These are phyloP conservation scores for Catalaphyllia jardinei DNA, from an alignment of 64 coral and sea anemone species.

Conservation along the genomic window DNA sequence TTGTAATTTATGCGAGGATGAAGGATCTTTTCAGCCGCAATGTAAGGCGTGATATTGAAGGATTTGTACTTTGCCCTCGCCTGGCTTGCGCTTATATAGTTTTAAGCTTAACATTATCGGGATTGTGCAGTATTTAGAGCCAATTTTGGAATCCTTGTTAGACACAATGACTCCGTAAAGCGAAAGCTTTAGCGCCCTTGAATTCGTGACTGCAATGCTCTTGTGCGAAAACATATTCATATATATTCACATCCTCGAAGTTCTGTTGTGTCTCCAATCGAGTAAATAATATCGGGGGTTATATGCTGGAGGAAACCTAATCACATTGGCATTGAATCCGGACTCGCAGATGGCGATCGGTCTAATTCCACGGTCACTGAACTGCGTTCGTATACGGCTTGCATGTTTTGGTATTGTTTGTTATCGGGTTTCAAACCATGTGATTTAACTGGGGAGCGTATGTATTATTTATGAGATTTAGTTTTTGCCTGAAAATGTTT, in stretches of 20 bases:
- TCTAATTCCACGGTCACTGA: conserved; percentile 2
- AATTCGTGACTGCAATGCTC: not conserved
- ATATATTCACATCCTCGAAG: not conserved
- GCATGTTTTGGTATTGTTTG: conserved; percentile 46
- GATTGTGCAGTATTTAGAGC: not conserved
- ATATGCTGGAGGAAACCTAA: not conserved
- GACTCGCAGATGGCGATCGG: not conserved
- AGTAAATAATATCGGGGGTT: not conserved
- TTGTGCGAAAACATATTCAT: not conserved
- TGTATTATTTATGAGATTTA: conserved; percentile 44
- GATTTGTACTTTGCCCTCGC: not conserved
- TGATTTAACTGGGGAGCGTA: conserved; percentile 29
- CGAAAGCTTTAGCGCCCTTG: conserved; percentile 30
- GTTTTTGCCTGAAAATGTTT: conserved; percentile 12
- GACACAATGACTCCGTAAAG: conserved; percentile 14
- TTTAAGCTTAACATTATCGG: not conserved
- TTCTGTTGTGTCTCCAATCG: not conserved
- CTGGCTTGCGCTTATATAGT: not conserved
- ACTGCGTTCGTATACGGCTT: not conserved
- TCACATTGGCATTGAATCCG: not conserved
- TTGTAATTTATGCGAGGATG: conserved; percentile 72
- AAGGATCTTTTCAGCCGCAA: not conserved
- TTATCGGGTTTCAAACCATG: conserved; percentile 62
- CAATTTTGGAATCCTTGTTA: not conserved
- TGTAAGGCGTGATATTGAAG: conserved; percentile 1